Base-by-base conservation (phyloP, 2,113 vertebrate genomes). In the Gobiocypris rarus region DNA sequence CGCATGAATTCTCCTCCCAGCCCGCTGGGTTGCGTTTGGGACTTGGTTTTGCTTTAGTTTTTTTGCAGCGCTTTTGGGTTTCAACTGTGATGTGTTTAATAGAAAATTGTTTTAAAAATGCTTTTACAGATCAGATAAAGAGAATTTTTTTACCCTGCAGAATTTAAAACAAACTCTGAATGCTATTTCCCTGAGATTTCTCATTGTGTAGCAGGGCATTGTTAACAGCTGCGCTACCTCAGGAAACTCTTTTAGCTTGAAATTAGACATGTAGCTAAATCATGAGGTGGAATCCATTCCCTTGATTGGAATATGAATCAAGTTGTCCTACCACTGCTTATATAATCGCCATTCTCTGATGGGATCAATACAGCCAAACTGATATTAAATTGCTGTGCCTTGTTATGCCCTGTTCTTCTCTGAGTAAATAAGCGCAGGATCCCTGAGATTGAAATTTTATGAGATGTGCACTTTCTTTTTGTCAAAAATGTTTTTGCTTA, bases 281-380 rank as follows among this genome's bases (percentile, higher is more conserved):
- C 74, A 74, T 13, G 13, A 19, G 75, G 83, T 26, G 38, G 41
- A 73, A 83, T 74, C 19, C 14, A 71, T 80, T 70, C 34, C 26
- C 74, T 83, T 71, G 74, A 82, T 82, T 43, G 80, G 74, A 84
- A 78, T 50, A 65, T 65, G 34, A 9, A 26, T 48, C 31, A 38
- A 73, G 75, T 48, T 67, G 61, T 61, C 58, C 31, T 81, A 70
- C 71, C 52, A 59, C 52, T 84, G 10, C 48, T 19, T 61, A 43
- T 83, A 63, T 41, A 63, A 82, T 41, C 24, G 56, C 83, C 52
- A 63, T 71, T 70, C 63, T 63, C 52, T 75, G 61, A 86, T 69
- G 22, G 43, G 79, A 84, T 85, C 70, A 65, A 87, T 87, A 82
- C 15, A 28, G 22, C 48, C 41, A 56, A 82, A 75, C 75, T 59